These are phyloP conservation scores for Leptopilina boulardi DNA, from an alignment of 1,140 invertebrate species.

Conservation along the genomic window DNA sequence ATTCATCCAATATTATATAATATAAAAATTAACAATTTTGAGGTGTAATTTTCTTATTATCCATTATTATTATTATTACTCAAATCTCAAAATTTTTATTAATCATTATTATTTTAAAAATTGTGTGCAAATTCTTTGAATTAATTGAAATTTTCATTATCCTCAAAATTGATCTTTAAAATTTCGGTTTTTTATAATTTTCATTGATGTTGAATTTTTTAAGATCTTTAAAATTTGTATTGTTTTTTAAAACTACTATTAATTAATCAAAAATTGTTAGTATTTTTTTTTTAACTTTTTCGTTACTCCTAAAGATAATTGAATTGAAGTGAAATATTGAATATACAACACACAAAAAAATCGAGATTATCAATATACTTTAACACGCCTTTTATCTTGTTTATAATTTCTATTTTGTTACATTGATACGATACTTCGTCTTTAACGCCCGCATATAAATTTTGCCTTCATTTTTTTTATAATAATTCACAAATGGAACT, in stretches of 20 bases:
- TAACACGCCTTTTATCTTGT: constrained; percentile 2
- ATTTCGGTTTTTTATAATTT: too few relatives aligned
- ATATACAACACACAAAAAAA: constrained; percentile 1
- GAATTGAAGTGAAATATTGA: neutral
- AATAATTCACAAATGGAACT: neutral
- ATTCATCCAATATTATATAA: too few relatives aligned
- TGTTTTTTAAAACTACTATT: too few relatives aligned
- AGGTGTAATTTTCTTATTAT: neutral
- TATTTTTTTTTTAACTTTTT: neutral
- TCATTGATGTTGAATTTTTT: too few relatives aligned
- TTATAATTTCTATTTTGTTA: constrained; percentile 5
- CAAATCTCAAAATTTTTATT: neutral
- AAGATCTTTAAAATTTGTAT: too few relatives aligned
- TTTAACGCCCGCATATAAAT: constrained; percentile 13
- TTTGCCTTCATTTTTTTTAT: neutral
- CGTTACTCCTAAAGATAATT: neutral
- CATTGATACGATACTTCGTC: constrained; percentile 13
- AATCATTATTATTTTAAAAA: neutral
- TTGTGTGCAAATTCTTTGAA: neutral
- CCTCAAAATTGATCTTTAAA: too few relatives aligned
- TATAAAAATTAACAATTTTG: neutral
- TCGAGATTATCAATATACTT: neutral
- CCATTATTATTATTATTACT: too few relatives aligned
- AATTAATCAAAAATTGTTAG: too few relatives aligned
- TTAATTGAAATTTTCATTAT: too few relatives aligned